Conservation (phyloP, 2,113 vertebrate species). For the Zootoca vivipara region DNA sequence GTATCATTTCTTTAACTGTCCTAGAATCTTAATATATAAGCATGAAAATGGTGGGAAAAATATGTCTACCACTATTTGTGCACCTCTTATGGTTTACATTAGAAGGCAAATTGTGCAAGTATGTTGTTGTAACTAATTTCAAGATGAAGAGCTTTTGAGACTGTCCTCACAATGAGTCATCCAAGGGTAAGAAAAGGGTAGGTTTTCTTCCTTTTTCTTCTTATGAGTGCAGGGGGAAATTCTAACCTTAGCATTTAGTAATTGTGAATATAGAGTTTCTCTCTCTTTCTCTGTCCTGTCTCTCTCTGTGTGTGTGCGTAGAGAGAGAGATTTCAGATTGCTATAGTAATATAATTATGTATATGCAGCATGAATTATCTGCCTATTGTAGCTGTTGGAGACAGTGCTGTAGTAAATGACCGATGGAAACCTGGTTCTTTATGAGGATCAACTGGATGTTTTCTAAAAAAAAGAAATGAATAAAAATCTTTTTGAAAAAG, state of each 20-base stretch:
- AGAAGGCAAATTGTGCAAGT: background rate
- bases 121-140: background rate
- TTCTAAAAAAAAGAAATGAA: background rate
- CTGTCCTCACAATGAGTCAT: background rate
- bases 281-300: no score
- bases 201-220: background rate
- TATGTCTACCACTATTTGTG: background rate
- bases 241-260: background rate
- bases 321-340: background rate
- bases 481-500: background rate
- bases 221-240: background rate
- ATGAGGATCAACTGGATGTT: background rate
- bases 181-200: no score
- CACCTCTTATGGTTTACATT: background rate
- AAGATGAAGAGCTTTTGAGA: no score
- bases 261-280: background rate
- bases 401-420: background rate
- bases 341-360: background rate
- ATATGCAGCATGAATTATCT: background rate
- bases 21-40: background rate
- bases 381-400: background rate
- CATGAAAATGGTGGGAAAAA: no score
- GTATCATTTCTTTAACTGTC: background rate
- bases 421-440: background rate
- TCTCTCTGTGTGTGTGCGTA: no score